Conservation (phyloP, 2,797 vertebrate species). For the Austrolebias charrua region DNA sequence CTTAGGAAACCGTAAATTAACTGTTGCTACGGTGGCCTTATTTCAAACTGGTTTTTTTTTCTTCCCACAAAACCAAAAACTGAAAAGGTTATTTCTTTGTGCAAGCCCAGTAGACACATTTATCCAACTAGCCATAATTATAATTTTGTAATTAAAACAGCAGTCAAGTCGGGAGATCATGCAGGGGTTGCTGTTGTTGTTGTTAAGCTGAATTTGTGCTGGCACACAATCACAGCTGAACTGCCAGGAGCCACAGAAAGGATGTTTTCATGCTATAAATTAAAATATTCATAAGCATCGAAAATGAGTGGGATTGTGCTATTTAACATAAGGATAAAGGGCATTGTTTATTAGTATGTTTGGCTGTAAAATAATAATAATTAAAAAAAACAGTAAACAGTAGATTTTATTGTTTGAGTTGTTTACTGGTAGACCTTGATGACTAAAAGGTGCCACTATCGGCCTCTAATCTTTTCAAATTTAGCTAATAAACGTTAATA, state of each 20-base stretch:
- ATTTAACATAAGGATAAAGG: constrained; percentile 58
- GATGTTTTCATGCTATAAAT: constrained; percentile 68
- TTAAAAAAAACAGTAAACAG: constrained; percentile 38
- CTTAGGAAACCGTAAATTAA: constrained; percentile 67
- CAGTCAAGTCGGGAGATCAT: constrained; percentile 68
- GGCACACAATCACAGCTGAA: constrained; percentile 51
- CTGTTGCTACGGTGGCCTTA: constrained; percentile 40
- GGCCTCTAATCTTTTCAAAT: constrained; percentile 9
- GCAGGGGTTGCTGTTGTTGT: constrained; percentile 59
- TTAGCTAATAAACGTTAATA: constrained; percentile 15
- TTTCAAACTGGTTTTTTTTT: constrained; percentile 35
- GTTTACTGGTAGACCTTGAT: constrained; percentile 41
- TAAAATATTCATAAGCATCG: constrained; percentile 68
- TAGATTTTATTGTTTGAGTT: constrained; percentile 35
- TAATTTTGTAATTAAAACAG: constrained; percentile 70
- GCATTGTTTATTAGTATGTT: constrained; percentile 52
- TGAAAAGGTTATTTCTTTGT: constrained; percentile 31
- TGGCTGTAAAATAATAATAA: constrained; percentile 14
- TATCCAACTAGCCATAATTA: constrained; percentile 59
- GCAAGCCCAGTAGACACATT: constrained; percentile 48
- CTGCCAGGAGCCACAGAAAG: constrained; percentile 59
- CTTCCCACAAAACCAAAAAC: constrained; percentile 28
- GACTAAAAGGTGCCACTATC: constrained; percentile 29
- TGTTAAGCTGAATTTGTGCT: constrained; percentile 60
- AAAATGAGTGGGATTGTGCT: constrained; percentile 58